phyloP scores from a whole-genome alignment of 2,888 invertebrate genomes.

The Monopis laevigella region DNA sequence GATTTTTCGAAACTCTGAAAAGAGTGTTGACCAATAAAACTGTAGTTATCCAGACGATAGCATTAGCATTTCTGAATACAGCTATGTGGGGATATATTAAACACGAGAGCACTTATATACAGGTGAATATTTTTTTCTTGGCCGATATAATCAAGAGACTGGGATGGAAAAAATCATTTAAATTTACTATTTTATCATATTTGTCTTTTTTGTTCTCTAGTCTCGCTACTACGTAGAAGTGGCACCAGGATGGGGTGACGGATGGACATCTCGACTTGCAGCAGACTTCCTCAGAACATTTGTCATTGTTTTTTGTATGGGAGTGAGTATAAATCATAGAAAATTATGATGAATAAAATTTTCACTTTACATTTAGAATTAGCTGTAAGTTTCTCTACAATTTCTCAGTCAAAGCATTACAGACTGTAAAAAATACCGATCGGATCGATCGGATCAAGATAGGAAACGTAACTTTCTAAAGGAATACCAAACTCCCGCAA shows the following conservation, averaged over 20 bases:
- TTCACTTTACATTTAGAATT: no score
- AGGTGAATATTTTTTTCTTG: not conserved
- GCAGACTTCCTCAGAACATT: slow-evolving; percentile 45
- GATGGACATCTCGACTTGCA: slow-evolving; percentile 36
- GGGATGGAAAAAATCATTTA: no score
- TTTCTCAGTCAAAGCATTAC: no score
- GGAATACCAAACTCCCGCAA: no score
- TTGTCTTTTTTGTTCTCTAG: slow-evolving; percentile 24
- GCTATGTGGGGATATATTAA: slow-evolving; percentile 41
- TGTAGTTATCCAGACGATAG: slow-evolving; percentile 35
- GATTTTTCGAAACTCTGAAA: slow-evolving; percentile 28
- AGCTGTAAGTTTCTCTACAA: no score
- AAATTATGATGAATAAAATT: no score
- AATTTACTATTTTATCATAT: not conserved
- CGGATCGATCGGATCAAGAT: no score
- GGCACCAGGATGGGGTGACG: slow-evolving; percentile 33
- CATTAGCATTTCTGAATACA: slow-evolving; percentile 34
- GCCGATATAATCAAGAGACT: no score
- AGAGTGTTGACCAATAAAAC: slow-evolving; percentile 35
- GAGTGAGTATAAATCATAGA: slow-evolving; percentile 38
- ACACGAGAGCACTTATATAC: slow-evolving; percentile 26
- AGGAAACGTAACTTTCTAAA: no score
- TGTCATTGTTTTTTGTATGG: slow-evolving; percentile 50
- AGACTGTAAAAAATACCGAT: no score
- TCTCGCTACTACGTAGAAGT: slow-evolving; percentile 41